These are phyloP conservation scores for Clarias gariepinus DNA, from an alignment of 2,113 vertebrate genomes.

Conservation along the genomic window DNA sequence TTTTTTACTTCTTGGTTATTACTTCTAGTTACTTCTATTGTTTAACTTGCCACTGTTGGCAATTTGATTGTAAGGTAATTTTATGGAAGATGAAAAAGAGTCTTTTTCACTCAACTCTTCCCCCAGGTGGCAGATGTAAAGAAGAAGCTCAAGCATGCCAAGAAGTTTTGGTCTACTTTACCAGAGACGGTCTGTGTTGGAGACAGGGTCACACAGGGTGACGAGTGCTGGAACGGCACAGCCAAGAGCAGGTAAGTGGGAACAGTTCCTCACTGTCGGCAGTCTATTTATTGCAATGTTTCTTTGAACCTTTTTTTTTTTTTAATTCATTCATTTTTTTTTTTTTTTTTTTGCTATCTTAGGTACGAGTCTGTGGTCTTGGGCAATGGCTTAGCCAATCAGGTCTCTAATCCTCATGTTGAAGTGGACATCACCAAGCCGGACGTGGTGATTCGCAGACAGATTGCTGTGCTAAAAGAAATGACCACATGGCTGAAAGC, in stretches of 20 bases:
- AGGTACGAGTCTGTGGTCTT: constrained; percentile 92
- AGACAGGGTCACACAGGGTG: constrained; percentile 81
- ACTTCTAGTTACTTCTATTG: not conserved
- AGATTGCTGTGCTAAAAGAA: constrained; percentile 86
- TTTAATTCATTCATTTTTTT: no score
- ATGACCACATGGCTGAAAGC: constrained; percentile 94
- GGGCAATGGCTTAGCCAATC: constrained; percentile 90
- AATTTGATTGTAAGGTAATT: not conserved
- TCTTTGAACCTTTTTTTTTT: not conserved
- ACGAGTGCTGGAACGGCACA: constrained; percentile 86
- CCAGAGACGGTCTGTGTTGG: constrained; percentile 86
- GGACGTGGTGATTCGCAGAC: constrained; percentile 85
- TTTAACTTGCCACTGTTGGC: not conserved
- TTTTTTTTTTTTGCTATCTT: not conserved
- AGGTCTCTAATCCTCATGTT: constrained; percentile 92
- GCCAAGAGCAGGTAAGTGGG: constrained; percentile 87
- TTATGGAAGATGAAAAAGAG: not conserved
- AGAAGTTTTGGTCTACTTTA: constrained; percentile 97
- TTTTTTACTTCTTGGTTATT: not conserved
- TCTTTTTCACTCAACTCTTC: not conserved
- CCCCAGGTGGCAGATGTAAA: constrained; percentile 90
- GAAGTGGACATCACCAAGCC: constrained; percentile 91
- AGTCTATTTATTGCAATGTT: not conserved
- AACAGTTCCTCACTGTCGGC: not conserved
- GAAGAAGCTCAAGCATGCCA: constrained; percentile 91